Base-by-base conservation (phyloP, 1,140 invertebrate species). In the Ectropis grisescens region DNA sequence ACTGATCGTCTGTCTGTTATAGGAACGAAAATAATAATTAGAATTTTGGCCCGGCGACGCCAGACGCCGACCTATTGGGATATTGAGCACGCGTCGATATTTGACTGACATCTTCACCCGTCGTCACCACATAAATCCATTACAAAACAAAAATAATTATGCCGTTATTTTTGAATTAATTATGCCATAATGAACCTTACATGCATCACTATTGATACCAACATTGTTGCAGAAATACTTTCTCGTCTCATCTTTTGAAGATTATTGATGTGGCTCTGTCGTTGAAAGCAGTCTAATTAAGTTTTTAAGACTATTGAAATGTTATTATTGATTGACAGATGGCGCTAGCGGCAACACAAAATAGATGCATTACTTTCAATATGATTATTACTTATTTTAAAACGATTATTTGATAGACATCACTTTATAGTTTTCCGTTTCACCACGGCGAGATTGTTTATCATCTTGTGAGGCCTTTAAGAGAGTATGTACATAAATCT, bases 201-300 rank as follows among this genome's bases (percentile, higher is more conserved):
- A 1, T 12, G 24, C 13, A 26, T 8, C 27, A 39, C 31, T 29
- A 12, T 19, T 40, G 24, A 32, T 24, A 10, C 22, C 35, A 46
- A 37, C 34, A 19, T 8, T 7, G 6, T 10, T 26, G 10, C n/a
- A 6, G 2, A 26, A 6, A 12, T 13, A 12, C 30, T 33, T 19
- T 8, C 14, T 26, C 8, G 8, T 10, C 9, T 19, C 40, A 28
- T 31, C 7, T n/a, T n/a, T 10, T 29, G 27, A 40, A 31, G 50
- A 57, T 42, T 54, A 47, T 43, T 38, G 37, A 53, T 47, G 54
- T 58, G 58, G 39, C 48, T 56, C 57, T 58, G 61, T 67, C 62
- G 68, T 70, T 68, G 66, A 80, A 62, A 76, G 69, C 65, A 60
- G 65, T 52, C 69, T 76, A 74, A 72, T 74, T 75, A 75, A 64